Conservation (phyloP, 2,888 invertebrate genomes). For the Chymomyza amoena region DNA sequence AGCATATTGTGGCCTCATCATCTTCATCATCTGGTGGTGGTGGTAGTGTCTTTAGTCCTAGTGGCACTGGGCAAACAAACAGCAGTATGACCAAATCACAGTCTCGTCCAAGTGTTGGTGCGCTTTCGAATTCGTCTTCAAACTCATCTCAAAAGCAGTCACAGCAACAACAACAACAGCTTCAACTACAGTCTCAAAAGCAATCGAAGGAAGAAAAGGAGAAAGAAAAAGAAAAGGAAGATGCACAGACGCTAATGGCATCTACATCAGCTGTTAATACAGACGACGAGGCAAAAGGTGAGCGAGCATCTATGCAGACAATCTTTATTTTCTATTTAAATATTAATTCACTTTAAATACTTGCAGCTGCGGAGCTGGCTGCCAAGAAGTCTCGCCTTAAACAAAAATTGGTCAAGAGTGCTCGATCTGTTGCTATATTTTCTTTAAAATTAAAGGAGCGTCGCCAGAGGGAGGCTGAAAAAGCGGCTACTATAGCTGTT, state of each 20-base stretch:
- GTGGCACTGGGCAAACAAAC: conserved; percentile 39
- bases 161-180: conserved; percentile 16
- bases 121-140: conserved; percentile 73
- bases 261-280: conserved; percentile 61
- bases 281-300: conserved; percentile 83
- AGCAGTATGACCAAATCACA: conserved; percentile 49
- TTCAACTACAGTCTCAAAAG: conserved; percentile 20
- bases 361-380: conserved; percentile 81
- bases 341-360: background rate
- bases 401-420: conserved; percentile 89
- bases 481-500: conserved; percentile 83
- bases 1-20: conserved; percentile 62
- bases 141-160: conserved; percentile 68
- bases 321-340: background rate
- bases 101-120: conserved; percentile 74
- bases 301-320: conserved; percentile 39
- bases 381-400: conserved; percentile 85
- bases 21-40: conserved; percentile 71
- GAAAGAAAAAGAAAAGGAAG: background rate
- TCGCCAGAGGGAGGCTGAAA: conserved; percentile 88
- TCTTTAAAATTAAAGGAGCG: conserved; percentile 88
- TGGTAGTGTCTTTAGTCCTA: conserved; percentile 64
- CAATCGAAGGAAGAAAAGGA: background rate
- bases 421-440: conserved; percentile 91
- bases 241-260: conserved; percentile 33